Percentiles rank a stretch among this genome's conserved stretches.
Evolutionary conservation across 2,888 invertebrate species (phyloP).

Genomic region (Allacma fusca): DNA sequence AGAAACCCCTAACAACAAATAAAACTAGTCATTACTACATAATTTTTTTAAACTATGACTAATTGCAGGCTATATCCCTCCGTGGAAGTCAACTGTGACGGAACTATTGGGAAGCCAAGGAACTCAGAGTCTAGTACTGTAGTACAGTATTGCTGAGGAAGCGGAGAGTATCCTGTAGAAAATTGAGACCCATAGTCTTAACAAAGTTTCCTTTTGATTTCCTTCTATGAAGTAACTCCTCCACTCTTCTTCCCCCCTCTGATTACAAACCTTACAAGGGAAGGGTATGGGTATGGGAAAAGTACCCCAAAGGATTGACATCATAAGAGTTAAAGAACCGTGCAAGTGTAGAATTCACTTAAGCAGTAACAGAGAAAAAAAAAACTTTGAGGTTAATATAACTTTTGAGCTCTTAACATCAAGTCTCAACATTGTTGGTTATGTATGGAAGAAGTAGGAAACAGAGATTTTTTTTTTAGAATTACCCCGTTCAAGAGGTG

Average conservation of each 20-base stretch:
- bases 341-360: conserved; percentile 7
- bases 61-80: neutral
- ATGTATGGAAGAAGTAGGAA: neutral
- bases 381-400: neutral
- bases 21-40: neutral
- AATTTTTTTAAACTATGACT: conserved; percentile 21
- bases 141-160: neutral
- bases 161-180: neutral
- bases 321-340: neutral
- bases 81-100: neutral
- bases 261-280: neutral
- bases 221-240: too few species aligned
- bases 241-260: neutral
- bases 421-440: neutral
- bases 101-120: neutral
- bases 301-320: neutral
- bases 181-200: neutral
- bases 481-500: neutral
- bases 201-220: conserved; percentile 16
- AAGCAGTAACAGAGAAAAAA: neutral
- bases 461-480: neutral
- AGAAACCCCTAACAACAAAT: neutral
- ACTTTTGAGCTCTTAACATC: neutral
- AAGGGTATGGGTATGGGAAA: neutral
- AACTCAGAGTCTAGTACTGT: neutral